These are phyloP conservation scores for Cygnus buccinator DNA, from an alignment of 2,113 vertebrate genomes.

Conservation along the genomic window DNA sequence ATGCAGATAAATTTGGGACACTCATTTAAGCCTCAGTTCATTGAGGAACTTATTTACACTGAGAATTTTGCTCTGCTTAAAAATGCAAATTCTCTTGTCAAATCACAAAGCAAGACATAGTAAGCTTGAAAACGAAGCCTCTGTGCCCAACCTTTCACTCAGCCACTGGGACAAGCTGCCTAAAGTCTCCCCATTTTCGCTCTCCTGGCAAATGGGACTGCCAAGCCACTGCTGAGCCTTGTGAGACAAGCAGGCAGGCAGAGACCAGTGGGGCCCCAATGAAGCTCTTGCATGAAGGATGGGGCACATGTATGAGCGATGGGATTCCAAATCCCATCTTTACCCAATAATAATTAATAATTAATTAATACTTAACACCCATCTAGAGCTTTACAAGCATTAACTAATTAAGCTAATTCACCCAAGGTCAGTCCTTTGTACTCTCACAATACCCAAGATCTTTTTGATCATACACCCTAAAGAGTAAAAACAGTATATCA, in stretches of 20 bases:
- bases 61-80: neutral
- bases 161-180: neutral
- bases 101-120: neutral
- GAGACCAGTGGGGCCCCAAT: neutral
- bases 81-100: neutral
- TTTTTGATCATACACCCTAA: conserved; percentile 70
- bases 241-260: neutral
- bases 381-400: conserved; percentile 70
- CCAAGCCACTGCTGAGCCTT: neutral
- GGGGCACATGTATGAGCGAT: conserved; percentile 40
- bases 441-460: conserved; percentile 55
- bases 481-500: conserved; percentile 66
- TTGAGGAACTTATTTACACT: neutral
- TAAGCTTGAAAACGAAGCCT: neutral
- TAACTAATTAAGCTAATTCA: conserved; percentile 76
- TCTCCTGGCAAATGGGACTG: neutral
- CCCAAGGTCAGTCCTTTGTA: conserved; percentile 71
- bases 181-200: neutral
- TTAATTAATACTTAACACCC: conserved; percentile 66
- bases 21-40: neutral
- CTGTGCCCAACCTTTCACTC: neutral
- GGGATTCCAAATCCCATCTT: conserved; percentile 65
- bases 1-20: neutral
- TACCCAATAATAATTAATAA: conserved; percentile 71
- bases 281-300: conserved; percentile 14